Base-by-base conservation (phyloP, 2,113 vertebrate genomes). In the Butorides virescens region DNA sequence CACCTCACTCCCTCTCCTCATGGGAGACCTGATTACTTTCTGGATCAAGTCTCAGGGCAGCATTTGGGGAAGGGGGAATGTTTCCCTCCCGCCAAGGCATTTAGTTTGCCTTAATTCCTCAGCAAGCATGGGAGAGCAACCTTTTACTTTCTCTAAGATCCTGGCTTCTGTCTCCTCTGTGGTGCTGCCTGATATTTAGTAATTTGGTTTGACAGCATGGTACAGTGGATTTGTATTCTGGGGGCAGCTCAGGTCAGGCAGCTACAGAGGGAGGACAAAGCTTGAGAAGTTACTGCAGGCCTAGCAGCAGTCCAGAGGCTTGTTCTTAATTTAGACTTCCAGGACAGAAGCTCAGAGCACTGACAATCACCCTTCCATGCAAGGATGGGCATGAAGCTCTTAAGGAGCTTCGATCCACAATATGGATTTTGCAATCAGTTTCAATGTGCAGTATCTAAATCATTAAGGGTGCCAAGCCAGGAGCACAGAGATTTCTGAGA, bases 311-410 rank as follows among this genome's bases (percentile, higher is more conserved):
- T 91, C 95, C 80, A 93, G 81, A 59, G 91, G 91, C 92, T 93
- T 93, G 89, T 82, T 96, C 95, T 82, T 92, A 95, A 95, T 97
- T 96, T 96, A 97, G 94, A 85, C 49, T 96, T 76, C 79, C 87
- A 88, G 84, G 83, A 91, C 79, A 92, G 76, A 73, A 93, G 83
- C 95, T 92, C 25, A 5, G 81, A 89, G 49, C 16, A 23, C 86
- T 56, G 65, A 52, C 55, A 61, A 80, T 75, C 86, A 88, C 3
- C 9, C 53, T 92, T 67, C 86, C 0, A 0, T 86, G 76, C 88
- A 78, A 79, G 36, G 55, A 87, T 56, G 66, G 37, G 66, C 74
- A 85, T 1, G n/a, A 65, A 93, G 46, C 74, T 91, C 80, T 85
- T 70, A 82, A 62, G 55, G 53, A 89, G 80, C 77, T 96, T 93